phyloP scores from a whole-genome alignment of 2,113 vertebrate genomes.

The Cyphomyrus discorhynchus region DNA sequence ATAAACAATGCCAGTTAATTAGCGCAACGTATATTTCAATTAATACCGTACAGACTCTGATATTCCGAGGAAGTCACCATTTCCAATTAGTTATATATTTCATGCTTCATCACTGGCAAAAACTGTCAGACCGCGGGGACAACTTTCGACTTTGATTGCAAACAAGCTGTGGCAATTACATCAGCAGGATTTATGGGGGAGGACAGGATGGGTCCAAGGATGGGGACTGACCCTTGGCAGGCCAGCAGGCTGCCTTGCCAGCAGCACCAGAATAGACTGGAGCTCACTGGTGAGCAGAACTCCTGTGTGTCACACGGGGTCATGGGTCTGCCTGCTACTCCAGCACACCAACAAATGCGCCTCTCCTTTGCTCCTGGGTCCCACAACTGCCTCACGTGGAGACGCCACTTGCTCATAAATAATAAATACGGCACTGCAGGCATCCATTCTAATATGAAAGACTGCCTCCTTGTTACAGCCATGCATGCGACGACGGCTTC shows the following conservation, averaged over 20 bases:
- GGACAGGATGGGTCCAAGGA: background rate
- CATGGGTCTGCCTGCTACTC: background rate
- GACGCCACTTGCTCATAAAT: background rate
- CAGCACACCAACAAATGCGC: background rate
- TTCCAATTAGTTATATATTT: background rate
- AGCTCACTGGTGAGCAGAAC: background rate
- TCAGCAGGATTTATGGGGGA: background rate
- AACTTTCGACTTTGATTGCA: background rate
- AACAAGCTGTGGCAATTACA: slow-evolving; percentile 5
- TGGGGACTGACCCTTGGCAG: slow-evolving; percentile 5
- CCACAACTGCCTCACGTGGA: background rate
- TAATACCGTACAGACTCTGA: background rate
- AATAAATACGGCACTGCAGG: background rate
- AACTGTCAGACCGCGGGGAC: background rate
- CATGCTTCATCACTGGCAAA: background rate
- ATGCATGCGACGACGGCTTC: background rate
- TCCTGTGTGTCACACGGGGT: background rate
- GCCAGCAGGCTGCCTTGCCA: background rate
- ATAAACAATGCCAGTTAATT: background rate
- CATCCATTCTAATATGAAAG: background rate
- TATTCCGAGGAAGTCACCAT: background rate
- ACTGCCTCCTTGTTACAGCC: background rate
- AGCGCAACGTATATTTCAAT: background rate
- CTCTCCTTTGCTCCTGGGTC: background rate
- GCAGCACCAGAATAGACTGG: background rate